Evolutionary conservation across 1,140 invertebrate genomes (phyloP).

Genomic region (Zophobas atratus): DNA sequence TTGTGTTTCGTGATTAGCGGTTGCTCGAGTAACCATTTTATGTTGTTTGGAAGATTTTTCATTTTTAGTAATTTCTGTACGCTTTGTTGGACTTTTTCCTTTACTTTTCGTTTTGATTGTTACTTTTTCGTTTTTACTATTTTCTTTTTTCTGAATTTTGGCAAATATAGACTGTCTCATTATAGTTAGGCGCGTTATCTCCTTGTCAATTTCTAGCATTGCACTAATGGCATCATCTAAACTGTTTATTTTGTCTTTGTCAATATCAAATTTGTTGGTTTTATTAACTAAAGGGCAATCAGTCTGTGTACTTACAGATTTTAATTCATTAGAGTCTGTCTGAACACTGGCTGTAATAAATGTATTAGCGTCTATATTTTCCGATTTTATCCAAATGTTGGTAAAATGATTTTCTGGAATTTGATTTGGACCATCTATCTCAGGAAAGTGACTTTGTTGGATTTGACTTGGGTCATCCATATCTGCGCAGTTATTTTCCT

Average conservation of each 20-base stretch:
- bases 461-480: too few species aligned
- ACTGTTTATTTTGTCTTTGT: not conserved
- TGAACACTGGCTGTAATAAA: too few species aligned
- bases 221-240: slow-evolving; percentile 23
- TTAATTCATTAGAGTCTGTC: too few species aligned
- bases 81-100: slow-evolving; percentile 17
- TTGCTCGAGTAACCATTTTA: too few species aligned
- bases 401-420: too few species aligned
- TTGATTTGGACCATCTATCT: too few species aligned
- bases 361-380: too few species aligned
- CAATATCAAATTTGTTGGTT: not conserved
- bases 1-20: too few species aligned
- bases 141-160: slow-evolving; percentile 26
- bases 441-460: too few species aligned
- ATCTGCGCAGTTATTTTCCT: too few species aligned
- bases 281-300: not conserved
- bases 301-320: too few species aligned
- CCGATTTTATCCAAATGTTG: too few species aligned
- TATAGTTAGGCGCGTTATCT: slow-evolving; percentile 52
- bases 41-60: not conserved
- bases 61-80: not conserved
- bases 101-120: not conserved
- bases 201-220: slow-evolving; percentile 51
- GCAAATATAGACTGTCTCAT: slow-evolving; percentile 43
- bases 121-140: slow-evolving; percentile 1